Base-by-base conservation (phyloP, 2,113 vertebrate genomes). In the Synodontis membranacea region DNA sequence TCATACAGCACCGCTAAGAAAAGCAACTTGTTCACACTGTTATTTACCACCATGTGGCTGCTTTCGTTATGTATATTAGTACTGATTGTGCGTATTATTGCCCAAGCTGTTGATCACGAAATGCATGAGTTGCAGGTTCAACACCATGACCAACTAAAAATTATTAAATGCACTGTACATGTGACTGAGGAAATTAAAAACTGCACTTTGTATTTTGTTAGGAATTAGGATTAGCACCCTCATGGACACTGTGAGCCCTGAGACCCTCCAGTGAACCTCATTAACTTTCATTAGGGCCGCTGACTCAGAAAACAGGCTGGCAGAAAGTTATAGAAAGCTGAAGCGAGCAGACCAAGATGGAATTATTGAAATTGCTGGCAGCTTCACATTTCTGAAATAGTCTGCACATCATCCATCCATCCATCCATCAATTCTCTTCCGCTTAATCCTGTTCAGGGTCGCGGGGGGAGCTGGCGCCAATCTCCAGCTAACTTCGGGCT, bases 341-440 rank as follows among this genome's bases (percentile, higher is more conserved):
- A 76, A 76, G 74, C 6, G 11, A 31, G 44, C 28, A 50, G 44
- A 31, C 25, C 74, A 50, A 76, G 74, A 76, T 31, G 28, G 44
- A 76, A 48, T 76, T 76, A 76, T 76, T 76, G 28, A 76, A 76
- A 76, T 19, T 50, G 74, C 74, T 50, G 74, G 44, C 44, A 76
- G 74, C 28, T 34, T 31, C 17, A 52, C 50, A 54, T n/a, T 23
- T 37, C 9, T 34, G 8, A 52, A 79, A 79, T 37, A 12, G 11
- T n/a, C 34, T 37, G 48, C 8, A 79, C 31, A 78, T 34, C 7
- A 34, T 17, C n/a, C n/a, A n/a, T n/a, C n/a, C n/a, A n/a, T n/a
- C n/a, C n/a, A n/a, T n/a, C n/a, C n/a, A n/a, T n/a, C n/a, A n/a
- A n/a, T n/a, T n/a, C n/a, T n/a, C n/a, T n/a, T n/a, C n/a, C n/a